A percentile compares a stretch with the other conserved stretches of the same genome.
phyloP scores from a whole-genome alignment of 2,113 vertebrate genomes.

The Equus przewalskii region DNA sequence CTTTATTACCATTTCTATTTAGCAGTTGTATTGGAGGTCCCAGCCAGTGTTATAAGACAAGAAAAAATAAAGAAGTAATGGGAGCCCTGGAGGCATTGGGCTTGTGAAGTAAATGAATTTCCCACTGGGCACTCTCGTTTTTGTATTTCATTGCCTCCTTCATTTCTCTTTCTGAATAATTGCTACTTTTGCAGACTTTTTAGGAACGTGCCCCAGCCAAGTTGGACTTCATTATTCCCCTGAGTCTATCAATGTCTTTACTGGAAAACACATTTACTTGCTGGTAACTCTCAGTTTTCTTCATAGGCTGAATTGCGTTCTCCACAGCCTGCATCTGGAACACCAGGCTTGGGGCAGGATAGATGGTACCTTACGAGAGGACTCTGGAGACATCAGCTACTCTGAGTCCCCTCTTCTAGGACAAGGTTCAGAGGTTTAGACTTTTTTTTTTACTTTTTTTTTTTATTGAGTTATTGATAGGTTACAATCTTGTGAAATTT shows the following conservation, averaged over 20 bases:
- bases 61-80: neutral
- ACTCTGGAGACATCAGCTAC: neutral
- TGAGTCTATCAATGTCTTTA: neutral
- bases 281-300: neutral
- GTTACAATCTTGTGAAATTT: too few relatives aligned
- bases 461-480: too few relatives aligned
- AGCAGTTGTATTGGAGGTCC: neutral
- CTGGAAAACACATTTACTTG: neutral
- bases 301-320: neutral
- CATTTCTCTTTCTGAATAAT: neutral
- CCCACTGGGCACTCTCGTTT: neutral
- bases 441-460: too few relatives aligned
- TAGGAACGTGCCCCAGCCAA: neutral
- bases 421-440: neutral
- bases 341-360: neutral
- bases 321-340: neutral
- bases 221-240: neutral
- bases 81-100: neutral
- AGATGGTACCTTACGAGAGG: neutral
- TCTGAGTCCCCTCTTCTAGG: neutral
- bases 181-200: neutral
- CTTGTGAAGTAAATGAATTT: neutral
- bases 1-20: neutral
- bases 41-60: neutral
- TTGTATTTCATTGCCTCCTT: neutral